phyloP scores from a whole-genome alignment of 2,888 invertebrate genomes.

The Trachelus iudaicus region DNA sequence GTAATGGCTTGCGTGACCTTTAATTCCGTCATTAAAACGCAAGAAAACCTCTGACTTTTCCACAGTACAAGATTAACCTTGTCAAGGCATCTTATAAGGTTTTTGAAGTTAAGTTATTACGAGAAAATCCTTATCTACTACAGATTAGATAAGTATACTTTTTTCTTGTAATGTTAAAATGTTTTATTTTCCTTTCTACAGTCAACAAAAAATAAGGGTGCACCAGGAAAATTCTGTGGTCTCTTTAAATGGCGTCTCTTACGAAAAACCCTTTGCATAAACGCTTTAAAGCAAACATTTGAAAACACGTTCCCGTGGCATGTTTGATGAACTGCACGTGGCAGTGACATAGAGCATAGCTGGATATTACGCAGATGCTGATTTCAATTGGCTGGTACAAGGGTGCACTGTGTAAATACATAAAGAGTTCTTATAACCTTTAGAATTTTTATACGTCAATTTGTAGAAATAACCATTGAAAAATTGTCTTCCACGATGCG shows the following conservation, averaged over 20 bases:
- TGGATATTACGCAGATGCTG: slow-evolving; percentile 7
- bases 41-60: not conserved
- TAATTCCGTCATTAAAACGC: not conserved
- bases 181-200: not conserved
- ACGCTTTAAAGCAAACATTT: slow-evolving; percentile 56
- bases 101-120: not conserved
- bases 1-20: not conserved
- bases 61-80: not conserved
- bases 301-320: slow-evolving; percentile 51
- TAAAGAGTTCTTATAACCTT: not conserved
- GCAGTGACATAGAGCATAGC: slow-evolving; percentile 52
- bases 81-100: not conserved
- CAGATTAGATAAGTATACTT: not conserved
- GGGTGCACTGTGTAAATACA: not conserved
- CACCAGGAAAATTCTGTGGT: not conserved
- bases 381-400: slow-evolving; percentile 23
- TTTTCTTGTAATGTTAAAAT: not conserved
- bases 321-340: slow-evolving; percentile 58
- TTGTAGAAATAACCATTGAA: not conserved
- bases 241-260: not conserved
- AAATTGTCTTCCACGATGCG: not conserved
- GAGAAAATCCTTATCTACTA: not conserved
- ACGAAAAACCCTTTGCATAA: slow-evolving; percentile 27
- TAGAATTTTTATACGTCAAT: not conserved
- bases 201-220: not conserved